phyloP scores from a whole-genome alignment of 2,888 invertebrate species.

The Cheiracanthium punctorium region DNA sequence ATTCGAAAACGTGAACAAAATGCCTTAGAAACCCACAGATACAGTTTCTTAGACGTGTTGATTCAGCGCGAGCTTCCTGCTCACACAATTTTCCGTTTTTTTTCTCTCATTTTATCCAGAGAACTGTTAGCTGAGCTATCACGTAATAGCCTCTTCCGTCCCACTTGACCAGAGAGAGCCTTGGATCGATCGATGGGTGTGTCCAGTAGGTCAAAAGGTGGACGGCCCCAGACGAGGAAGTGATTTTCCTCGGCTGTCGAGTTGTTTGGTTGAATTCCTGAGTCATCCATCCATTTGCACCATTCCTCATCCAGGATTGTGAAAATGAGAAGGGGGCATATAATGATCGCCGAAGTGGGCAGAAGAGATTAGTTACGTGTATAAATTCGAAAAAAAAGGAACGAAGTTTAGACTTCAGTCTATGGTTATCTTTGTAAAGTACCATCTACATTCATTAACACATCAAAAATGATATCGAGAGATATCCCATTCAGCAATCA shows the following conservation, averaged over 20 bases:
- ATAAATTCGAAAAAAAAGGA: background rate
- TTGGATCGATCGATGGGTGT: conserved; percentile 55
- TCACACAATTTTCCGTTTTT: background rate
- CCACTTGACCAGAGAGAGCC: background rate
- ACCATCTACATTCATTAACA: too few species aligned
- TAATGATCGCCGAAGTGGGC: too few species aligned
- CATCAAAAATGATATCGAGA: too few species aligned
- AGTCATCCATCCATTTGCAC: background rate
- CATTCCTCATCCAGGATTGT: conserved; percentile 1
- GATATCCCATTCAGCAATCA: too few species aligned
- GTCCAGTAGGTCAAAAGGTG: conserved; percentile 68
- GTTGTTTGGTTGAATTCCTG: background rate
- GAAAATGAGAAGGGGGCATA: too few species aligned
- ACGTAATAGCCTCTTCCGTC: conserved; percentile 10
- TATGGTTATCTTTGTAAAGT: too few species aligned
- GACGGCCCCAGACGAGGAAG: conserved; percentile 63
- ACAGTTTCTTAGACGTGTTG: background rate
- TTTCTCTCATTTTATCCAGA: background rate
- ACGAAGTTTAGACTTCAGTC: too few species aligned
- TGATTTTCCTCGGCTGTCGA: conserved; percentile 29
- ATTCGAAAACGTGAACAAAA: too few species aligned
- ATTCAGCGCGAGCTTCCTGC: background rate
- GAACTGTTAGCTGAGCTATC: background rate
- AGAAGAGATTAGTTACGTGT: too few species aligned
- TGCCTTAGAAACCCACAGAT: background rate